Percentiles rank a stretch among this genome's conserved stretches.
phyloP scores from a whole-genome alignment of 2,888 invertebrate genomes.

The Hoplodrina blanda region DNA sequence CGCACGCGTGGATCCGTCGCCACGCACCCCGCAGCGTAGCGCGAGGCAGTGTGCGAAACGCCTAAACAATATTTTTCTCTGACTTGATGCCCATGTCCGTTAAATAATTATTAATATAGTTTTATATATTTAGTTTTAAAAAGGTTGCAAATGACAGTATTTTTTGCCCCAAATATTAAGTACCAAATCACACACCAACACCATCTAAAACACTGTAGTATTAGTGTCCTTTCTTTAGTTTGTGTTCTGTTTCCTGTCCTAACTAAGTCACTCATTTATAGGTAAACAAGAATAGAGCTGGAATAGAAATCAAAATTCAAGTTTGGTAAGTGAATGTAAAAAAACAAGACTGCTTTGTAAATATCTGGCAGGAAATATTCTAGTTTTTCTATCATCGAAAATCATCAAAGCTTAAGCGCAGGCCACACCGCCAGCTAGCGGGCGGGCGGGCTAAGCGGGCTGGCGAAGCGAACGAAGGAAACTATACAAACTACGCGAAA shows the following conservation, averaged over 20 bases:
- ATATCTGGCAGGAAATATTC: conserved; percentile 67
- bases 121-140: not conserved
- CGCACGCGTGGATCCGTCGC: no score
- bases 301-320: conserved; percentile 66
- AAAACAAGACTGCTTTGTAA: conserved; percentile 23
- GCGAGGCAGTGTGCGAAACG: no score
- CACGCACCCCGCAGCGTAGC: no score
- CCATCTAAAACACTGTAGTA: conserved; percentile 31
- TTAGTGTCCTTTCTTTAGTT: conserved; percentile 28
- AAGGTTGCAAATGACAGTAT: conserved; percentile 11
- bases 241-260: conserved; percentile 39
- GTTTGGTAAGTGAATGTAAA: conserved; percentile 71
- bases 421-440: no score
- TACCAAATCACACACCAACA: conserved; percentile 3
- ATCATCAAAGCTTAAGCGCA: not conserved
- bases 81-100: not conserved
- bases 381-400: not conserved
- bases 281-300: conserved; percentile 85
- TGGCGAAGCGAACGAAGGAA: no score
- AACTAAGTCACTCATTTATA: conserved; percentile 74
- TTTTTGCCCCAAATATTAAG: not conserved
- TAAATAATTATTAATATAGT: not conserved
- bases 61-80: not conserved
- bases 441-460: no score
- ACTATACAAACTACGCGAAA: no score